These are phyloP conservation scores for Mixornis gularis DNA, from an alignment of 2,113 vertebrate genomes.

Conservation along the genomic window DNA sequence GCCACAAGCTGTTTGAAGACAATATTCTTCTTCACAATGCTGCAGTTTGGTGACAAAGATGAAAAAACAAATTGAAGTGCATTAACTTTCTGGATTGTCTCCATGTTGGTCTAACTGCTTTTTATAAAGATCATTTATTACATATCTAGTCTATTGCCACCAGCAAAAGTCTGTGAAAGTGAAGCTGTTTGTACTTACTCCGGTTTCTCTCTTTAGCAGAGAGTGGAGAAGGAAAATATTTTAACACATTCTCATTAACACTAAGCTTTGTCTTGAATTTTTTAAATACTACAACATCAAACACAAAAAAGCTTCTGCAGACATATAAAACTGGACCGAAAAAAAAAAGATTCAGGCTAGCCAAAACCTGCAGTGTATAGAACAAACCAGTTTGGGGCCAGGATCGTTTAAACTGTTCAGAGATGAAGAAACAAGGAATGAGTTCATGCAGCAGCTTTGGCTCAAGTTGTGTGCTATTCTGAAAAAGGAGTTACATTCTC, in stretches of 20 bases:
- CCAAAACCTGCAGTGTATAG: neutral
- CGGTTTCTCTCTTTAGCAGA: neutral
- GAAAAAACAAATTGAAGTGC: neutral
- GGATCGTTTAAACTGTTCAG: neutral
- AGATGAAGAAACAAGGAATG: neutral
- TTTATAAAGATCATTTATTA: slow-evolving; percentile 3
- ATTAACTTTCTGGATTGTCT: neutral
- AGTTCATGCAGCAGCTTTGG: neutral
- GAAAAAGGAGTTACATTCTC: neutral
- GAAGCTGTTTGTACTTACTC: neutral
- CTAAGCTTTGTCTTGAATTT: neutral
- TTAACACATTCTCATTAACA: neutral
- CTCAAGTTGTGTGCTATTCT: neutral
- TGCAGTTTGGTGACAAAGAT: neutral
- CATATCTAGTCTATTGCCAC: neutral
- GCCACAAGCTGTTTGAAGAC: neutral
- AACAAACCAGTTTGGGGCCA: neutral
- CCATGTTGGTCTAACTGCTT: neutral
- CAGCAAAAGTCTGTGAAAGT: neutral
- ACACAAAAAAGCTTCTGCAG: neutral
- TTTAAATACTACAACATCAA: neutral
- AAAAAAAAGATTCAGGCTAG: neutral
- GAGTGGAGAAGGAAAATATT: neutral
- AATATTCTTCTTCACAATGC: neutral
- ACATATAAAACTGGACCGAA: neutral